These are phyloP conservation scores for Drosophila carrolli DNA, from an alignment of 1,140 invertebrate genomes.

Conservation along the genomic window DNA sequence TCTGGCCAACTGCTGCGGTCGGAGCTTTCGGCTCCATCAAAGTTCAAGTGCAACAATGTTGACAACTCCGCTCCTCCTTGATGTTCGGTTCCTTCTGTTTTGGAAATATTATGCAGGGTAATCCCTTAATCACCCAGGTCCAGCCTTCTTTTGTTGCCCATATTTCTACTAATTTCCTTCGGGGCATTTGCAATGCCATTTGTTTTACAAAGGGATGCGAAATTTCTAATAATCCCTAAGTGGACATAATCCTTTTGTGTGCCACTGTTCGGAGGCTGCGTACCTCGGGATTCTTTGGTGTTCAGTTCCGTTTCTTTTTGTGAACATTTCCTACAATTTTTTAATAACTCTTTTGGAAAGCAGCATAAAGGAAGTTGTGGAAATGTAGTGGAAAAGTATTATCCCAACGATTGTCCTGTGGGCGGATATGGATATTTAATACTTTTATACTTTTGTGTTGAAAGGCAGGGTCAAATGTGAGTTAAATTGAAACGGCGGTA, in stretches of 20 bases:
- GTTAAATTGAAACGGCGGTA: constrained; percentile 59
- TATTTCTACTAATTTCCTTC: constrained; percentile 73
- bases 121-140: constrained; percentile 73
- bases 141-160: constrained; percentile 46
- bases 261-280: constrained; percentile 21
- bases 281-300: constrained; percentile 15
- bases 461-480: constrained; percentile 61
- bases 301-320: constrained; percentile 39
- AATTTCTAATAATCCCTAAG: constrained; percentile 75
- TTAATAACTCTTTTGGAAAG: constrained; percentile 72
- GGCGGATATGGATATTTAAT: constrained; percentile 80
- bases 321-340: constrained; percentile 33
- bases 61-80: constrained; percentile 35
- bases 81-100: constrained; percentile 45
- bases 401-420: constrained; percentile 69
- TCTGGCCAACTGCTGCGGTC: constrained; percentile 26
- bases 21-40: constrained; percentile 65
- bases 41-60: constrained; percentile 74
- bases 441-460: constrained; percentile 56
- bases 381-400: constrained; percentile 45
- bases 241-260: constrained; percentile 79
- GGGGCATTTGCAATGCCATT: constrained; percentile 31
- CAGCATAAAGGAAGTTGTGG: constrained; percentile 29
- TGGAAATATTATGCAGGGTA: constrained; percentile 79
- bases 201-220: constrained; percentile 44